phyloP scores from a whole-genome alignment of 1,140 invertebrate genomes.

The Psilanteris sp. region DNA sequence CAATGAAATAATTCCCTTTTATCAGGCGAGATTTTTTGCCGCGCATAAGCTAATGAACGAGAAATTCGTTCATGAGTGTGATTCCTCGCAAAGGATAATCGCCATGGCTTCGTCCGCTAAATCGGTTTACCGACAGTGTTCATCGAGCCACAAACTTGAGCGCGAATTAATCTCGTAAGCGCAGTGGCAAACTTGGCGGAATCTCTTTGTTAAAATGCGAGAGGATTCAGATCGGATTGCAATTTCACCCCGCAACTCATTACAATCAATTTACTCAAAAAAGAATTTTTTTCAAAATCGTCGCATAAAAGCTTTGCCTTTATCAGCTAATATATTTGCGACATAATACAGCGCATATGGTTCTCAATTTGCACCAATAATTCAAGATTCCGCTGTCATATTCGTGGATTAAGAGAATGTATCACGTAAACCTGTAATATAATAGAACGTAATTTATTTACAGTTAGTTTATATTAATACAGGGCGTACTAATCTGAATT shows the following conservation, averaged over 20 bases:
- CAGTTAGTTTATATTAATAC: too few relatives aligned
- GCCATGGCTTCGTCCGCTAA: conserved; percentile 52
- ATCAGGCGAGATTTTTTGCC: conserved; percentile 19
- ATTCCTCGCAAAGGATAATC: conserved; percentile 49
- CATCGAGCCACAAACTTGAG: conserved; percentile 54
- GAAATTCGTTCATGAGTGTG: conserved; percentile 38
- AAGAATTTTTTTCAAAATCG: too few relatives aligned
- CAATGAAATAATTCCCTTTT: too few relatives aligned
- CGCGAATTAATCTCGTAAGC: conserved; percentile 63
- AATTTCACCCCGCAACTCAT: conserved; percentile 36
- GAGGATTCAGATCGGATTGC: conserved; percentile 57
- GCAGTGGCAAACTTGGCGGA: conserved; percentile 49
- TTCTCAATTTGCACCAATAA: too few relatives aligned
- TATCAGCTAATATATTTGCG: too few relatives aligned
- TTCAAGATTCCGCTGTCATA: too few relatives aligned
- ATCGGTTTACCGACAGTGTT: conserved; percentile 56
- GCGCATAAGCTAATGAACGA: conserved; percentile 29
- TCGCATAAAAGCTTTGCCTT: too few relatives aligned
- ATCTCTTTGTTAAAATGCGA: conserved; percentile 54
- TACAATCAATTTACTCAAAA: conserved; percentile 46
- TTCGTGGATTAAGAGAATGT: too few relatives aligned
- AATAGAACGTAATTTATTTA: too few relatives aligned
- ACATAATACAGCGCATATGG: too few relatives aligned
- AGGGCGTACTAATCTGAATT: too few relatives aligned
- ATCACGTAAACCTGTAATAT: too few relatives aligned